Evolutionary conservation across 2,797 vertebrate species (phyloP), one percentile per base, ranked within the genome.

Genomic region (Odontamblyopus lacepedii): DNA sequence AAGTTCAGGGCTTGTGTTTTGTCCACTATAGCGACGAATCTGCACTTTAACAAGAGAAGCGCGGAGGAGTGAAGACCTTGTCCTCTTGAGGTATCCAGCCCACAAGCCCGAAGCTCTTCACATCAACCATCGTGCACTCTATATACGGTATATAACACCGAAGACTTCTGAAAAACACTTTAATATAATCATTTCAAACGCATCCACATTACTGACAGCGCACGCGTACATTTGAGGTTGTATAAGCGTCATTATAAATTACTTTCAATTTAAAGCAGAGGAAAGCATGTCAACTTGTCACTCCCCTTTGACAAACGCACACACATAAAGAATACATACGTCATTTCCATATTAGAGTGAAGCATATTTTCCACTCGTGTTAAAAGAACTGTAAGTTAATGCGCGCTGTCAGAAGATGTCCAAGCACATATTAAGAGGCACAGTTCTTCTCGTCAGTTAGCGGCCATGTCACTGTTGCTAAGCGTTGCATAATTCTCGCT

Each of bases 401-500:
- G 57, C 60, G 5, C 23, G 63, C 62, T 78, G 70, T 82, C 78
- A 77, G 62, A 44, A 15, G 53, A 26, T n/a, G 72, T 70, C 69
- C 26, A 26, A 64, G 35, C 59, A 26, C 57, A 64, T 77, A 76
- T 75, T 63, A 57, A 81, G 72, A 72, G 55, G 9, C 57, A 56
- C 53, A 55, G 65, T 63, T 72, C 65, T 63, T 84, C 4, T 75
- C 78, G 72, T 63, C 67, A 59, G 71, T 41, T 53, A 75, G 67
- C 63, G n/a, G 75, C 71, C 59, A 26, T 67, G 69, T 44, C 61
- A 62, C 72, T 66, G 59, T 88, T 89, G 77, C 84, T 71, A 6
- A 44, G 51, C 27, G 1, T 88, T 89, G 82, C 89, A 70, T 88
- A 85, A 88, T 78, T 57, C 81, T n/a, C 72, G 67, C 61, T 38